These are phyloP conservation scores for Pleuronectes platessa DNA, from an alignment of 2,113 vertebrate species.

Conservation along the genomic window DNA sequence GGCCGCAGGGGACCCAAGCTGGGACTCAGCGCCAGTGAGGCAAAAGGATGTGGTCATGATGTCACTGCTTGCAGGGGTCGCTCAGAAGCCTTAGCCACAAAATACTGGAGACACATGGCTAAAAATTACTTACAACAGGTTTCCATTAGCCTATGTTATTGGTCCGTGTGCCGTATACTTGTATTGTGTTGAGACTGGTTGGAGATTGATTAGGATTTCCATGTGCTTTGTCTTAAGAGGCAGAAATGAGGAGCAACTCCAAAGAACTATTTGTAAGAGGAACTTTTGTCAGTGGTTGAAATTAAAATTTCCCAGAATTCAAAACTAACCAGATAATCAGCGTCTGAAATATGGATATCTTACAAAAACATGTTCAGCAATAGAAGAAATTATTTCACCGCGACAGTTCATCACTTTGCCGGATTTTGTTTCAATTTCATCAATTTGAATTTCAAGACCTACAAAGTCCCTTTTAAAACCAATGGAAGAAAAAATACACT, in stretches of 20 bases:
- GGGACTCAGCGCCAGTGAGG: conserved; percentile 71
- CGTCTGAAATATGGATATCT: conserved; percentile 3
- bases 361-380: conserved; percentile 19
- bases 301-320: conserved; percentile 31
- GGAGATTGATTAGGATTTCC: conserved; percentile 50
- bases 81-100: conserved; percentile 77
- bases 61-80: conserved; percentile 78
- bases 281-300: conserved; percentile 36
- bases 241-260: conserved; percentile 32
- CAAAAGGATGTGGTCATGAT: conserved; percentile 84
- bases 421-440: conserved; percentile 30
- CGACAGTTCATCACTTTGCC: conserved; percentile 12
- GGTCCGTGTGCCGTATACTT: conserved; percentile 53
- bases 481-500: conserved; percentile 48
- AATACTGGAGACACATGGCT: conserved; percentile 73
- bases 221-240: conserved; percentile 41
- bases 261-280: conserved; percentile 31
- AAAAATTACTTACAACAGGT: conserved; percentile 75
- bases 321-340: conserved; percentile 20
- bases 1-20: conserved; percentile 75
- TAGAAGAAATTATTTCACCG: conserved; percentile 19
- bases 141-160: conserved; percentile 73
- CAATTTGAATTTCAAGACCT: conserved; percentile 31
- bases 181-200: conserved; percentile 59
- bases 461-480: conserved; percentile 29